Evolutionary conservation across 2,797 vertebrate species (phyloP).

Genomic region (Streptopelia turtur): DNA sequence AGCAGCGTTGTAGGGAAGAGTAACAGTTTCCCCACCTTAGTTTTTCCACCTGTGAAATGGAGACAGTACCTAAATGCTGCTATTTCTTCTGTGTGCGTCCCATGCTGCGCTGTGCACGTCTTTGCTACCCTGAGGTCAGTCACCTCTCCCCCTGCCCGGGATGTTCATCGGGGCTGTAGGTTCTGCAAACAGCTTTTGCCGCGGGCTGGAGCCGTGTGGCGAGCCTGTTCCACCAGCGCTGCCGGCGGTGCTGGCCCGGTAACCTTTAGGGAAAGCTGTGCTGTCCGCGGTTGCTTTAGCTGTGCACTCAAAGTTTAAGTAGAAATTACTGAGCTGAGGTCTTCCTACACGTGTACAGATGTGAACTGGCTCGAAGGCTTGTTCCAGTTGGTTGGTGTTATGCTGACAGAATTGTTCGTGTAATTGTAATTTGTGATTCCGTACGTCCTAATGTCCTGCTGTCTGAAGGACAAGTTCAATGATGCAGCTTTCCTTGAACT

Average conservation of each 20-base stretch:
- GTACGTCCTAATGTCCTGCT: neutral
- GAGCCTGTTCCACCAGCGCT: neutral
- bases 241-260: neutral
- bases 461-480: neutral
- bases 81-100: neutral
- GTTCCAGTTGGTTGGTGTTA: neutral
- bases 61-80: neutral
- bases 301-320: neutral
- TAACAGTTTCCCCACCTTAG: neutral
- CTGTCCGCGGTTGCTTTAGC: neutral
- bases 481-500: neutral
- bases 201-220: neutral
- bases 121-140: too few species aligned
- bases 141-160: too few species aligned
- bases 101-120: neutral
- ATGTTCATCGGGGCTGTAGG: too few species aligned
- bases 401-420: neutral
- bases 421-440: neutral
- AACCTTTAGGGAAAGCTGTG: neutral
- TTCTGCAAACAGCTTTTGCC: too few species aligned
- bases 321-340: neutral
- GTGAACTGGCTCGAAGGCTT: neutral
- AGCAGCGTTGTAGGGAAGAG: neutral
- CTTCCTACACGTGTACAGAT: accelerated
- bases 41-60: neutral